Base-by-base conservation (phyloP, 2,797 vertebrate genomes). In the Sebastolobus alascanus region DNA sequence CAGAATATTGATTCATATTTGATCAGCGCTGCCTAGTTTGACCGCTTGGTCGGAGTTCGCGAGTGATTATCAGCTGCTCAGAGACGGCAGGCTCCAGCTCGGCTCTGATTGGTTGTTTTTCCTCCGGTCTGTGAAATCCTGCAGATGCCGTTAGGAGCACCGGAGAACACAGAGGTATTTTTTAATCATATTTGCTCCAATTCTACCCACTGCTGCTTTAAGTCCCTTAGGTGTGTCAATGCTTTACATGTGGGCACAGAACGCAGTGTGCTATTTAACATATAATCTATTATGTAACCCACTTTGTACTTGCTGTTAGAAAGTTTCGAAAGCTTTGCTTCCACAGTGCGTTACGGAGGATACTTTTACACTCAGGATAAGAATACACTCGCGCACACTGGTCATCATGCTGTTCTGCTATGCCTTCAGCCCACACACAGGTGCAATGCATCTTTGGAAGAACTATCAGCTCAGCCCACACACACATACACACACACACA, bases 391-490 rank as follows among this genome's bases (percentile, higher is more conserved):
- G 64, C 7, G 0, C 75, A 79, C 67, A 18, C 55, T 85, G 90
- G 83, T 83, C 88, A 75, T 86, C 87, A 80, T 61, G 87, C 87
- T 89, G 89, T 83, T 84, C 77, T 66, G 88, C 78, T 59, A 66
- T 63, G 80, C 83, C 73, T 90, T 37, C 79, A 77, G 83, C 90
- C 92, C 87, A 92, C 92, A 77, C 87, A 82, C 92, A 89, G 92
- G 92, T 92, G 90, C 85, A 86, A 2, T 6, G 38, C 50, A 58
- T 87, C 85, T 83, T 82, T 89, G 76, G 81, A 83, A 82, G 80
- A 88, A 73, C 84, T 74, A 91, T 90, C 82, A 37, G 80, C 68
- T 87, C 81, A 84, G 69, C 87, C 78, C 70, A 46, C 65, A 43
- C 54, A 69, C 73, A 38, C 80, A 43, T 58, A 54, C 38, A 16